phyloP scores from a whole-genome alignment of 2,113 vertebrate species.

The Phyllostomus hastatus region DNA sequence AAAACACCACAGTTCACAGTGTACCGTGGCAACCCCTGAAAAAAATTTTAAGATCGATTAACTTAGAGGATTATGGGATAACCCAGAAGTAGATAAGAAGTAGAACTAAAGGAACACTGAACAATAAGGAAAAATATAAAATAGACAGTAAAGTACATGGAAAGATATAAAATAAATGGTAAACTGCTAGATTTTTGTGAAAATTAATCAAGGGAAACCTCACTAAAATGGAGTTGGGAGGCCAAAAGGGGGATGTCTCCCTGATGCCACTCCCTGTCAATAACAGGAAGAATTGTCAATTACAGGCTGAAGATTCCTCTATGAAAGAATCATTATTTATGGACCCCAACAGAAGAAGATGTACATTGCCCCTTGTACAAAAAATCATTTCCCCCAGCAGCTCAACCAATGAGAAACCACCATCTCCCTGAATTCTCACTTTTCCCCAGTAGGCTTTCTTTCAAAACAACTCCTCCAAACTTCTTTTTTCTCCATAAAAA shows the following conservation, averaged over 20 bases:
- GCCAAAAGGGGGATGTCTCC: not conserved
- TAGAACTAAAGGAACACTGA: not conserved
- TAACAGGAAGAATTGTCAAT: not conserved
- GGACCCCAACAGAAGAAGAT: too few species aligned
- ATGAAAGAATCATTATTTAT: not conserved
- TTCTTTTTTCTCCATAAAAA: too few species aligned
- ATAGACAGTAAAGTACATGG: not conserved
- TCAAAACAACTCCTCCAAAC: too few species aligned
- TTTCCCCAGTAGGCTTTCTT: too few species aligned
- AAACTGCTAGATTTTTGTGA: not conserved
- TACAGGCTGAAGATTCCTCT: too few species aligned
- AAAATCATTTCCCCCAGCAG: too few species aligned
- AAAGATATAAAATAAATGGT: not conserved
- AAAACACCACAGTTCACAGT: rapidly evolving
- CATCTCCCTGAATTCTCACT: too few species aligned
- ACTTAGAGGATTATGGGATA: not conserved
- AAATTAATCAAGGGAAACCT: not conserved
- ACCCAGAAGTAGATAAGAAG: not conserved
- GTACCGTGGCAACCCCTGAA: not conserved
- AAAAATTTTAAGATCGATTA: not conserved
- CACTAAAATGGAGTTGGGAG: not conserved
- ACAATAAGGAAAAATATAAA: not conserved
- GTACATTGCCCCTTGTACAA: too few species aligned
- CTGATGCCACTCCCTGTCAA: not conserved
- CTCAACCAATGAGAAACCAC: too few species aligned